Base-by-base conservation (phyloP, 2,888 invertebrate species). In the Perdita meconis region DNA sequence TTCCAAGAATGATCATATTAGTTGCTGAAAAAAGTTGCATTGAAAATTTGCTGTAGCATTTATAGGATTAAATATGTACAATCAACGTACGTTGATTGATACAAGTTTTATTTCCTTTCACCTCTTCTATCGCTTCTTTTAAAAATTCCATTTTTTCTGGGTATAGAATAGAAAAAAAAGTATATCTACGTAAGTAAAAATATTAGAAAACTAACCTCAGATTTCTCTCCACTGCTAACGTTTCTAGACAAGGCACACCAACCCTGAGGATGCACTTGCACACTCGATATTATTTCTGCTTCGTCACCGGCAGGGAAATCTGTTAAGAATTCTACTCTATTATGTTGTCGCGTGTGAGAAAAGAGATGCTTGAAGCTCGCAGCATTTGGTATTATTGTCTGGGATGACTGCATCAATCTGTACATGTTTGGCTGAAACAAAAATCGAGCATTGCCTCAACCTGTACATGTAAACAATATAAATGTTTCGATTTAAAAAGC, bases 191-290 rank as follows among this genome's bases (percentile, higher is more conserved):
- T n/a, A n/a, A 30, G 30, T 4, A 30, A 4, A 30, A 30, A 6
- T 2, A 6, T 30, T 30, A 30, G 10, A 16, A 26, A 38, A 88
- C 91, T 90, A 92, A 96, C 97, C 95, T 98, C 98, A 44, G 97
- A 96, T 88, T 95, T 95, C 90, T 98, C 97, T 86, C 96, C 96
- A 78, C 95, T 95, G 88, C 96, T 97, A 67, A 97, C 96, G 92
- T 98, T 98, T 81, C 98, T 94, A 69, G 97, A 97, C 40, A 98
- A 93, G 19, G 97, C 96, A 90, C 96, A 97, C 96, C 97, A 97
- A 19, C 98, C 97, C 90, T 97, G 96, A 0, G 98, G 98, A 92
- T 98, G 98, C 78, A 97, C 95, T 94, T 97, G 96, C 74, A 98
- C 93, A 1, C 98, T 97, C 84, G 97, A 96, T 80, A 98, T 97